A percentile compares a stretch with the other conserved stretches of the same genome.
These are phyloP conservation scores for Sylvia atricapilla DNA, from an alignment of 2,113 vertebrate genomes.

Conservation along the genomic window DNA sequence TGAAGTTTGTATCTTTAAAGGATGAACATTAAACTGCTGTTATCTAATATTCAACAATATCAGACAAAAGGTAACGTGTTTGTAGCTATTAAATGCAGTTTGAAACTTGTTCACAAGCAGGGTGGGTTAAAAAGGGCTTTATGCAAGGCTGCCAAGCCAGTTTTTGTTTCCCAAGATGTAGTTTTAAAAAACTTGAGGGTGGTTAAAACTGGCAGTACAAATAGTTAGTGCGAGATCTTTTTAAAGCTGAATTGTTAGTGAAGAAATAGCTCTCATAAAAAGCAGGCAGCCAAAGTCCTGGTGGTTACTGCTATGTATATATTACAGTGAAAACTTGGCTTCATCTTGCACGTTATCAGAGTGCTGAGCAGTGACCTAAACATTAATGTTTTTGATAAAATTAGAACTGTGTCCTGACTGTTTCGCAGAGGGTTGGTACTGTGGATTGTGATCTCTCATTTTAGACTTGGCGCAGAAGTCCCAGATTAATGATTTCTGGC, in stretches of 20 bases:
- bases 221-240: background rate
- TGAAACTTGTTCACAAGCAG: background rate
- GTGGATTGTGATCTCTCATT: background rate
- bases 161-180: background rate
- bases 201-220: background rate
- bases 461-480: background rate
- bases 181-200: background rate
- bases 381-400: background rate
- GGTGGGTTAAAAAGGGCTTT: background rate
- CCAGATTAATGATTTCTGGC: background rate
- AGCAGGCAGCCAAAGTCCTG: background rate
- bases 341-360: background rate
- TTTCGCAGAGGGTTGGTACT: background rate
- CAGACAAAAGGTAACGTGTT: background rate
- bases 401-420: background rate
- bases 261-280: background rate
- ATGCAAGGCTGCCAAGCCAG: background rate
- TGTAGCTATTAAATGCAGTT: background rate
- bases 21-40: background rate
- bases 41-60: background rate
- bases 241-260: background rate
- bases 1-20: background rate
- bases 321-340: background rate
- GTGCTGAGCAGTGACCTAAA: background rate
- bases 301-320: background rate